Base-by-base conservation (phyloP, 2,113 vertebrate genomes). In the Grantiella picta region DNA sequence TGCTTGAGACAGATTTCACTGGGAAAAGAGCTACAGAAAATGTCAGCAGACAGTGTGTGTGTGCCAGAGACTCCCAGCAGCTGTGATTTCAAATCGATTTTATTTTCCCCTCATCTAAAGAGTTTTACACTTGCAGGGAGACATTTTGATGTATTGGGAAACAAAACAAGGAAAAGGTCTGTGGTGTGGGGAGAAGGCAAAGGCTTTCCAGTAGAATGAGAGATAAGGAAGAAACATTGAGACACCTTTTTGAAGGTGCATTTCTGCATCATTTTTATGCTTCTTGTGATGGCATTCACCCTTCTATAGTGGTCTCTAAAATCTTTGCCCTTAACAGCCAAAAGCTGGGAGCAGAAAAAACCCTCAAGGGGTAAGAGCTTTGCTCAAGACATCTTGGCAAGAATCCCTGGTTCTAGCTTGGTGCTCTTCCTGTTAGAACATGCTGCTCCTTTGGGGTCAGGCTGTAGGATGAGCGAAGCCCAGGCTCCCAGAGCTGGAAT, bases 11-110 rank as follows among this genome's bases (percentile, higher is more conserved):
- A 93, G 92, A 96, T 94, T 97, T 96, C 95, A 52, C 76, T 94
- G 93, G 95, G 96, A 96, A 95, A 97, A 95, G 90, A 96, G 93
- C 90, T 94, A 24, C 93, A 90, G 95, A 70, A 97, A 97, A 97
- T 96, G 96, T 97, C 94, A 97, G 94, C 93, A 95, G 94, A 95
- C 95, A 90, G 82, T 60, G 90, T 86, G 93, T 86, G 94, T 10
- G 87, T 31, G 60, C 93, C 93, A 92, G 72, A 94, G 95, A 83
- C 88, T 96, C 90, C 94, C 92, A 93, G 96, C 93, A 95, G 95
- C 94, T 95, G 95, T 38, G 95, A 89, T 93, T 95, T 93, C 95
- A 75, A 75, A 96, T 95, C 40, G 80, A 96, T 95, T 97, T 93
- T 96, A 89, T 92, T 97, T 95, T 64, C 88, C 90, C 76, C 86